A percentile compares a stretch with the other conserved stretches of the same genome.
phyloP scores from a whole-genome alignment of 2,888 invertebrate genomes.

The Clistopyga incitator region DNA sequence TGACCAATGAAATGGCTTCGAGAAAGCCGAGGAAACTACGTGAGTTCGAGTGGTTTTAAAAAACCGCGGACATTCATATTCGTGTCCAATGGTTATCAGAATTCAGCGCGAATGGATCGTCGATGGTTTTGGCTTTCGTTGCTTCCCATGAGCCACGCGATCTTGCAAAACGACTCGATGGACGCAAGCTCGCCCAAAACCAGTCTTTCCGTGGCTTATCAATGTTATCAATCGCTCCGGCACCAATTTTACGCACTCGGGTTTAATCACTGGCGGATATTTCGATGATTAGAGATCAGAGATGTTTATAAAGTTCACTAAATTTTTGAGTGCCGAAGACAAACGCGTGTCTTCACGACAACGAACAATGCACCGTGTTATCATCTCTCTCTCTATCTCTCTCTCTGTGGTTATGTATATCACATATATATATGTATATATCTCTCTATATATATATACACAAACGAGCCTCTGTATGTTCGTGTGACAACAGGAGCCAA shows the following conservation, averaged over 20 bases:
- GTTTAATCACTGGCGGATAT: background rate
- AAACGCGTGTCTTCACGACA: conserved; percentile 18
- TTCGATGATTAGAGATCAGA: background rate
- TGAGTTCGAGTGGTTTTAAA: conserved; percentile 1
- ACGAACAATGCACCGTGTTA: conserved; percentile 37
- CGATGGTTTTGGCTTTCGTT: background rate
- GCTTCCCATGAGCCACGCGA: conserved; percentile 15
- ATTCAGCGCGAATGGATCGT: background rate
- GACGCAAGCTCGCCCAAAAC: conserved; percentile 15
- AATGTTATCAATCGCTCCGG: too few relatives aligned
- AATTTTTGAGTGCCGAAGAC: conserved; percentile 12
- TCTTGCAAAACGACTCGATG: conserved; percentile 3
- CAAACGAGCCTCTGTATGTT: conserved; percentile 49
- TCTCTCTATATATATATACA: too few relatives aligned
- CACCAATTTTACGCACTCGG: too few relatives aligned
- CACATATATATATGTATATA: conserved; percentile 28
- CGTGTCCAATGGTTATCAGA: background rate
- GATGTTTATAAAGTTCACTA: background rate
- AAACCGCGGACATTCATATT: conserved; percentile 7
- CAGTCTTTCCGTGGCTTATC: background rate
- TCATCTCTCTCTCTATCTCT: conserved; percentile 22
- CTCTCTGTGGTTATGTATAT: background rate
- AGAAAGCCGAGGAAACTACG: background rate
- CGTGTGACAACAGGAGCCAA: conserved; percentile 64
- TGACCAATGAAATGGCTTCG: background rate